Percentiles rank a stretch among this genome's conserved stretches.
These are phyloP conservation scores for Scatophagus argus DNA, from an alignment of 2,113 vertebrate genomes.

Conservation along the genomic window DNA sequence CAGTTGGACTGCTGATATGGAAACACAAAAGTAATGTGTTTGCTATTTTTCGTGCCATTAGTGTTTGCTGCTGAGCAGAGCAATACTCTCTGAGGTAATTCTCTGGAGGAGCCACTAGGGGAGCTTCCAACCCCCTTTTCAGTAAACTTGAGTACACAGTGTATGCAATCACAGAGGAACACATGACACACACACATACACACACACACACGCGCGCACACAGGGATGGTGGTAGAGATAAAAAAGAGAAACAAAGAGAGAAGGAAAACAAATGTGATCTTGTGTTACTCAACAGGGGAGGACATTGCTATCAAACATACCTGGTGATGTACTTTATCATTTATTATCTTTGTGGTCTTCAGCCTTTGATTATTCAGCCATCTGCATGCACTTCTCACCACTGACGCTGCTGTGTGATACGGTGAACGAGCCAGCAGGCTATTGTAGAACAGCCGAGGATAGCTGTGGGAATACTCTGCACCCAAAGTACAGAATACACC, in stretches of 20 bases:
- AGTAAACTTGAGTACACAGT: constrained; percentile 57
- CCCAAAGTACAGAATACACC: constrained; percentile 78
- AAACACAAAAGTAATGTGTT: constrained; percentile 72
- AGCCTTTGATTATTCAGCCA: constrained; percentile 23
- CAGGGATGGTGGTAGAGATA: constrained; percentile 17
- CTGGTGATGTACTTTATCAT: constrained; percentile 8
- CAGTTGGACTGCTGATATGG: constrained; percentile 68
- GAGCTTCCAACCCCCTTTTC: constrained; percentile 78
- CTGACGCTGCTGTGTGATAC: constrained; percentile 54
- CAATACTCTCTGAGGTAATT: constrained; percentile 72
- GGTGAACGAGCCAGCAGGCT: constrained; percentile 50
- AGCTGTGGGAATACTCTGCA: constrained; percentile 67
- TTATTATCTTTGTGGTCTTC: not conserved
- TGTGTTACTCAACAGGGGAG: constrained; percentile 27
- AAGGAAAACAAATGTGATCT: constrained; percentile 36
- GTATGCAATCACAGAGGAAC: constrained; percentile 44
- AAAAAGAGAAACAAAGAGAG: constrained; percentile 43
- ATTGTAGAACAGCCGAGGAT: constrained; percentile 61
- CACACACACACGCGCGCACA: constrained; percentile 16
- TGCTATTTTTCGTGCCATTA: constrained; percentile 78
- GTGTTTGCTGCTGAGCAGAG: constrained; percentile 70
- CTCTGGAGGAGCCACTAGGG: constrained; percentile 82
- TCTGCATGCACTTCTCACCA: constrained; percentile 29
- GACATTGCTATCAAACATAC: constrained; percentile 13
- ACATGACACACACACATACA: constrained; percentile 5